Evolutionary conservation across 2,113 vertebrate genomes (phyloP).

Genomic region (cattle (Bos taurus)): DNA sequence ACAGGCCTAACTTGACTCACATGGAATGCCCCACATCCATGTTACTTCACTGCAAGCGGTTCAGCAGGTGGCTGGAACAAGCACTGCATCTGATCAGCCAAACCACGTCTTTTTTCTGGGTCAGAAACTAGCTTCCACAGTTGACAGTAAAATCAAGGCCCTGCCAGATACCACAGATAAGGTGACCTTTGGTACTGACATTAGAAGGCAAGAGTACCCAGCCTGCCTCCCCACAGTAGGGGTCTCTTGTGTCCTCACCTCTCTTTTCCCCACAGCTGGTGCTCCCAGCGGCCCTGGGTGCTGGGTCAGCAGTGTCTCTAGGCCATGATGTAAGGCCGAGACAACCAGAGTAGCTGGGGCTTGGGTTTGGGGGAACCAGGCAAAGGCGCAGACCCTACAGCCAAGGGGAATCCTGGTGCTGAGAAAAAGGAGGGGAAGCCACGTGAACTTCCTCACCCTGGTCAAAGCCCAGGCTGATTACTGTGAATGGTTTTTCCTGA

Average conservation of each 20-base stretch:
- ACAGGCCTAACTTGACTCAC: background rate
- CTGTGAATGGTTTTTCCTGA: background rate
- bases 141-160: background rate
- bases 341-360: background rate
- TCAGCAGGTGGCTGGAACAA: background rate
- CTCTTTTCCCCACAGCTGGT: background rate
- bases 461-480: background rate
- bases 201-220: background rate
- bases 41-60: background rate
- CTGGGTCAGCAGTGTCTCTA: background rate
- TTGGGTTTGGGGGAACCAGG: background rate
- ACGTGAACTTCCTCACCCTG: background rate
- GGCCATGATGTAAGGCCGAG: background rate
- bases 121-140: background rate
- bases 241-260: background rate
- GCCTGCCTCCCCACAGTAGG: too few relatives aligned
- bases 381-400: background rate
- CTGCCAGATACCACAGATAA: background rate
- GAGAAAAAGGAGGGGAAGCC: background rate
- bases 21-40: too few relatives aligned
- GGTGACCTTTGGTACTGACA: background rate
- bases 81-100: background rate
- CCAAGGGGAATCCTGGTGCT: background rate
- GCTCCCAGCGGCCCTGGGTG: background rate
- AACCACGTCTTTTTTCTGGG: background rate